phyloP scores from a whole-genome alignment of 1,140 invertebrate genomes.

The Zaprionus lachaisei region DNA sequence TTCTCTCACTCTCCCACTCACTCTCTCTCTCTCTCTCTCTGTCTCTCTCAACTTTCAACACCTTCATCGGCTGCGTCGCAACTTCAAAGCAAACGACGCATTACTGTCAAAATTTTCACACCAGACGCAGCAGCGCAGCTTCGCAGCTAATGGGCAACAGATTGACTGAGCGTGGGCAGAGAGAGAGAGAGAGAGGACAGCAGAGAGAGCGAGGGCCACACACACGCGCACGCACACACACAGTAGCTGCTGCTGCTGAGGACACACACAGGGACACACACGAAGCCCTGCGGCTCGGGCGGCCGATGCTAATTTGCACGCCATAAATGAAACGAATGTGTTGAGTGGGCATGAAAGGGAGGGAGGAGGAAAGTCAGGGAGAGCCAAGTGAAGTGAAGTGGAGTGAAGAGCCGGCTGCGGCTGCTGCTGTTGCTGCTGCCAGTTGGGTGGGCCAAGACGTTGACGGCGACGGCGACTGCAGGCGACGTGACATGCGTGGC shows the following conservation, averaged over 20 bases:
- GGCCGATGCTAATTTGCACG: conserved; percentile 80
- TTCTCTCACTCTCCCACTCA: not conserved
- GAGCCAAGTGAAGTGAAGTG: conserved; percentile 26
- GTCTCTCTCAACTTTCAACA: conserved; percentile 58
- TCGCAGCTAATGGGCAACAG: conserved; percentile 62
- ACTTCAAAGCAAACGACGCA: conserved; percentile 64
- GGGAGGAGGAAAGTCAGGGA: not conserved
- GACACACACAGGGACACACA: conserved; percentile 63
- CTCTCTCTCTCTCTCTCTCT: not conserved
- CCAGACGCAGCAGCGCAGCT: conserved; percentile 36
- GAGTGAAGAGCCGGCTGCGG: conserved; percentile 44
- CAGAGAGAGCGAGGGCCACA: not conserved
- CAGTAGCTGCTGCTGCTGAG: conserved; percentile 51
- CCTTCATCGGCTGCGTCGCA: conserved; percentile 39
- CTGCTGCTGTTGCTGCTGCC: conserved; percentile 26
- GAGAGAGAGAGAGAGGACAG: not conserved
- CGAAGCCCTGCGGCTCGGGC: conserved; percentile 55
- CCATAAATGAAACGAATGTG: conserved; percentile 83
- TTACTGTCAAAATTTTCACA: conserved; percentile 77
- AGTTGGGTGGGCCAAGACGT: conserved; percentile 49
- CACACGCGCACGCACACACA: conserved; percentile 4
- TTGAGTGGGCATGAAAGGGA: conserved; percentile 49
- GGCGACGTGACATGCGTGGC: conserved; percentile 49
- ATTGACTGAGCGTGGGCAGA: conserved; percentile 32
- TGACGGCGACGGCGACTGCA: conserved; percentile 22